phyloP scores from a whole-genome alignment of 2,888 invertebrate genomes.

The Parnassius orleans region DNA sequence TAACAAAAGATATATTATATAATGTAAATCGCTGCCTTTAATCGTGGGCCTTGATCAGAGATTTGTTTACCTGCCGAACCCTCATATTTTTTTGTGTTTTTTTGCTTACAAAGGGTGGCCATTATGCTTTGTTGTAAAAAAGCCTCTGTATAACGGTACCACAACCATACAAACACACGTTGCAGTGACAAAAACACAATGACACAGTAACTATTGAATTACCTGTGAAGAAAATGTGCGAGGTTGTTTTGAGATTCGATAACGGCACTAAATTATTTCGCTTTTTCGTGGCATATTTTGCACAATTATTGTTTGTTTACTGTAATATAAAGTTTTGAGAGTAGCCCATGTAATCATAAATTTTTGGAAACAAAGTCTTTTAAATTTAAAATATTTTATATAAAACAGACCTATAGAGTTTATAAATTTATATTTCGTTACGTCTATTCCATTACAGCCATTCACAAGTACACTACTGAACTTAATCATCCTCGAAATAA shows the following conservation, averaged over 20 bases:
- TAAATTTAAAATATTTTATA: no score
- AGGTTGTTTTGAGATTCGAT: conserved; percentile 36
- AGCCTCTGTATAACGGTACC: conserved; percentile 59
- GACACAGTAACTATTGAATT: conserved; percentile 69
- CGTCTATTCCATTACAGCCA: no score
- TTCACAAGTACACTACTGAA: no score
- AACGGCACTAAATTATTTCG: conserved; percentile 31
- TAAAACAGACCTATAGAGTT: no score
- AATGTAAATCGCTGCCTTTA: conserved; percentile 57
- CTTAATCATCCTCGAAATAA: no score
- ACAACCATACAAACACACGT: conserved; percentile 70
- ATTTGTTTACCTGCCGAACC: conserved; percentile 73
- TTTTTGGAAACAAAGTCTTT: no score
- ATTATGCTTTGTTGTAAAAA: conserved; percentile 63
- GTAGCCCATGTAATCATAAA: no score
- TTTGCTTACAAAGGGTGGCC: conserved; percentile 70
- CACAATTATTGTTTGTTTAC: conserved; percentile 7
- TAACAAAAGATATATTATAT: conserved; percentile 54
- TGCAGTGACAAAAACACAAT: conserved; percentile 70
- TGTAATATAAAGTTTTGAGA: no score
- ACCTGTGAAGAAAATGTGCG: conserved; percentile 61
- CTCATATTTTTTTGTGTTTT: conserved; percentile 60
- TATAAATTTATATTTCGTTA: no score
- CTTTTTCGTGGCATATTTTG: conserved; percentile 20
- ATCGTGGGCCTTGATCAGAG: conserved; percentile 66